These are phyloP conservation scores for Accipiter cooperii DNA, from an alignment of 2,113 vertebrate species.

Conservation along the genomic window DNA sequence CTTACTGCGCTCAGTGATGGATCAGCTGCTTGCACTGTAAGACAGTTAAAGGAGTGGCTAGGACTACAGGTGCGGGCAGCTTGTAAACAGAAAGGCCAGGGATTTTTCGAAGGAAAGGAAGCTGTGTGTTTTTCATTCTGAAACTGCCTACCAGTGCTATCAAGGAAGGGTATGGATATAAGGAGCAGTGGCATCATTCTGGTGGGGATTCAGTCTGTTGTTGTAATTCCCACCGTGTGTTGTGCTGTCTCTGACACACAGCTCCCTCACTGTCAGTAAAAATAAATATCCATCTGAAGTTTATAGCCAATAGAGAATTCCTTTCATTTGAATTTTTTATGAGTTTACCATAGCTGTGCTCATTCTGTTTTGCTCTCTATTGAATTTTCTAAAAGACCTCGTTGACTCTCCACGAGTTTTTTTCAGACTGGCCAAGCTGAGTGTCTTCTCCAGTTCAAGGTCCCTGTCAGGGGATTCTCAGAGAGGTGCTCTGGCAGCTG, in stretches of 20 bases:
- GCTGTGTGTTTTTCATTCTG: background rate
- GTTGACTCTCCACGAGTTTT: background rate
- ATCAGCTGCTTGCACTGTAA: background rate
- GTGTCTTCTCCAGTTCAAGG: background rate
- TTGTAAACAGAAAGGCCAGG: background rate
- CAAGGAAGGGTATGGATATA: background rate
- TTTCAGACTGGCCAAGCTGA: background rate
- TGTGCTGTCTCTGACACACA: background rate
- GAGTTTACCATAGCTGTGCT: background rate
- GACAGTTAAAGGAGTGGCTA: background rate
- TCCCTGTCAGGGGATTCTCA: background rate
- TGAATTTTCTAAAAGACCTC: background rate
- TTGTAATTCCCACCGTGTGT: background rate
- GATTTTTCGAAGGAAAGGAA: background rate
- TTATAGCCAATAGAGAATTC: background rate
- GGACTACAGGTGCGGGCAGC: background rate
- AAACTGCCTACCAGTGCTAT: background rate
- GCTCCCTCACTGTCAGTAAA: background rate
- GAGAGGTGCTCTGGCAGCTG: background rate
- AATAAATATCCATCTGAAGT: background rate
- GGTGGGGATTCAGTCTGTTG: background rate
- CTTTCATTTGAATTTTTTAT: background rate
- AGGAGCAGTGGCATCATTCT: background rate
- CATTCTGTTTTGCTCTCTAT: background rate
- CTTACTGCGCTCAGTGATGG: background rate